phyloP scores from a whole-genome alignment of 2,888 invertebrate species.

The Cerastoderma edule region DNA sequence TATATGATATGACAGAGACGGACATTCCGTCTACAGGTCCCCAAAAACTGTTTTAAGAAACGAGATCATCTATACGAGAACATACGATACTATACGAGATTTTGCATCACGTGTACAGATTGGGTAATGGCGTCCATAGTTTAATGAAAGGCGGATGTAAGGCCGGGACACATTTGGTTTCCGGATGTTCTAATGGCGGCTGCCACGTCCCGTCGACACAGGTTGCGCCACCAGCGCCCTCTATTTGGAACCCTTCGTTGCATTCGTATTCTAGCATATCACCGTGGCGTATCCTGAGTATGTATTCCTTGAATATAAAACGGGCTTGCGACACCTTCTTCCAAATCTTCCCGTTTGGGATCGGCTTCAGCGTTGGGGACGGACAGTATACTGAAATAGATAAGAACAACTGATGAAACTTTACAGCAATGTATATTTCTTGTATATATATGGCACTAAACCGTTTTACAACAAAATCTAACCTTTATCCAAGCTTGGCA shows the following conservation, averaged over 20 bases:
- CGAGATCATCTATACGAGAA: too few species aligned
- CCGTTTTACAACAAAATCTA: too few species aligned
- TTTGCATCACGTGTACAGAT: slow-evolving; percentile 22
- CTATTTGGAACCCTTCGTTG: slow-evolving; percentile 94
- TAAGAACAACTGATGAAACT: too few species aligned
- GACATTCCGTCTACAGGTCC: too few species aligned
- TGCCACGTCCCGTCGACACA: slow-evolving; percentile 98
- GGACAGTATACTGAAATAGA: slow-evolving; percentile 56
- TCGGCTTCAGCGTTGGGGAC: slow-evolving; percentile 40
- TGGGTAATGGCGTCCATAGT: slow-evolving; percentile 69
- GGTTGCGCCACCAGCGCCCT: slow-evolving; percentile 94
- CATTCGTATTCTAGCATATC: slow-evolving; percentile 92
- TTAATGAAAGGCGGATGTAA: slow-evolving; percentile 89
- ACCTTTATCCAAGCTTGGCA: too few species aligned
- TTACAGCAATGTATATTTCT: too few species aligned
- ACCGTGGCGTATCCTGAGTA: slow-evolving; percentile 84
- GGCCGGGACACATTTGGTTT: slow-evolving; percentile 92
- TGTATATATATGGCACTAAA: too few species aligned
- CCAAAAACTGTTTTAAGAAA: too few species aligned
- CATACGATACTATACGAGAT: too few species aligned
- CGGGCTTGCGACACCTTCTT: slow-evolving; percentile 88
- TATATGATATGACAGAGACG: too few species aligned
- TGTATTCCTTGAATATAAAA: slow-evolving; percentile 97
- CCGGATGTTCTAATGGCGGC: slow-evolving; percentile 87
- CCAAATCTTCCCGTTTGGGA: slow-evolving; percentile 87